Base-by-base conservation (phyloP, 2,113 vertebrate genomes). In the Podocnemis expansa region DNA sequence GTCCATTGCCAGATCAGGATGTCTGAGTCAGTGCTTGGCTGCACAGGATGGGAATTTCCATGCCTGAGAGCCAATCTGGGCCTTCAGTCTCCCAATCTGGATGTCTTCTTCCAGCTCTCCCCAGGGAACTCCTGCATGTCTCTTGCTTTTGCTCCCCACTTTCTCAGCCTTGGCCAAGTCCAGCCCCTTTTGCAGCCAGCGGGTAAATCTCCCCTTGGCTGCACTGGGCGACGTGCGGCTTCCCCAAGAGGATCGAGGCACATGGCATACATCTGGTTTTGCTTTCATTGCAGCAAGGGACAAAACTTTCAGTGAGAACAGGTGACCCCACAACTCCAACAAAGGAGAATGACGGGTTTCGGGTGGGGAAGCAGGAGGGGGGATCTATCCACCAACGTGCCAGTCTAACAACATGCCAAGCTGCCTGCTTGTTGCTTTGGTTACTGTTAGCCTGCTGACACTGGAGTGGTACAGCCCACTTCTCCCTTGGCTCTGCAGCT, bases 211-310 rank as follows among this genome's bases (percentile, higher is more conserved):
- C 76, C 86, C 84, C 25, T 79, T 76, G 38, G 22, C 31, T 29
- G 3, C 34, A 38, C 34, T 1, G n/a, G 17, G 34, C 10, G n/a
- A n/a, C n/a, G n/a, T n/a, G n/a, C n/a, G n/a, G n/a, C n/a, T n/a
- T n/a, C n/a, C n/a, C n/a, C n/a, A n/a, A n/a, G n/a, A 11, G 84
- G 45, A 8, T 63, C 38, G 0, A 0, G 16, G 31, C 87, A 84
- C 70, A 25, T 3, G 7, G 2, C 41, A 43, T 24, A 8, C 41
- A 45, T 41, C 5, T 25, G 25, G 43, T 8, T 41, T 25, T 76
- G 24, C 73, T 45, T 45, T 41, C 41, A 27, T 14, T 45, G 41
- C 41, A 25, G 10, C 63, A 22, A 58, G 27, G 12, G 56, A 24
- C 56, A 22, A 25, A 10, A 8, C 56, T 27, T 14, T 19, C 19